Evolutionary conservation across 2,888 invertebrate species (phyloP), one percentile per base, ranked within the genome.

Genomic region (Platycnemis pennipes): DNA sequence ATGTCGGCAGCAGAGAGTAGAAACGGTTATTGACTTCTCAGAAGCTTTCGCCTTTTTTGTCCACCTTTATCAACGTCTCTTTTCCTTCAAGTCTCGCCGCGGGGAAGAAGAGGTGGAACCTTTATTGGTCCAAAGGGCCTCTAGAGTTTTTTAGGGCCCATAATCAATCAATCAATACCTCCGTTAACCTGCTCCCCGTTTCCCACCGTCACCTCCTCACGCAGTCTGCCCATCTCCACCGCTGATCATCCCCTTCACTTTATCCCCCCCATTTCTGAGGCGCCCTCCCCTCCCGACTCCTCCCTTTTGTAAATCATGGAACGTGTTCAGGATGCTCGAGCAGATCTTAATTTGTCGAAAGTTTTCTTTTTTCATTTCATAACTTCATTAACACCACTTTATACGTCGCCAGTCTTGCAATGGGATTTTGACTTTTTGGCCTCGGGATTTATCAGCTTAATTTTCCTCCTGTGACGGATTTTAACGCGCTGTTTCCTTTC

Each of bases 121-220:
- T n/a, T 63, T 63, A 63, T 63, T 63, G 63, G 63, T 26, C n/a
- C 63, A 22, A 26, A 63, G 63, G 26, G 63, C 63, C 63, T 63
- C 63, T 63, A 26, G 63, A n/a, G 11, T 63, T n/a, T 49, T 63
- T 63, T 26, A 63, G 63, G 63, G 26, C 26, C 63, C 26, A 63
- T 63, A 63, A 63, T 63, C 63, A 63, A 63, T 63, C 63, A 63
- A 63, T 63, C 63, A 63, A 63, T 63, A 63, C n/a, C 63, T 63
- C 63, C 63, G 63, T 63, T 63, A 63, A 63, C 63, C 63, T 63
- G 0, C 63, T 63, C 63, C 63, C 63, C 63, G 1, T 26, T 63
- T 63, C n/a, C 63, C 19, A 26, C 56, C 63, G 63, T n/a, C 63
- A 26, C 63, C 63, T 63, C 63, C n/a, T 26, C 63, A 63, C 63